phyloP scores from a whole-genome alignment of 1,140 invertebrate genomes.

The Leguminivora glycinivorella region DNA sequence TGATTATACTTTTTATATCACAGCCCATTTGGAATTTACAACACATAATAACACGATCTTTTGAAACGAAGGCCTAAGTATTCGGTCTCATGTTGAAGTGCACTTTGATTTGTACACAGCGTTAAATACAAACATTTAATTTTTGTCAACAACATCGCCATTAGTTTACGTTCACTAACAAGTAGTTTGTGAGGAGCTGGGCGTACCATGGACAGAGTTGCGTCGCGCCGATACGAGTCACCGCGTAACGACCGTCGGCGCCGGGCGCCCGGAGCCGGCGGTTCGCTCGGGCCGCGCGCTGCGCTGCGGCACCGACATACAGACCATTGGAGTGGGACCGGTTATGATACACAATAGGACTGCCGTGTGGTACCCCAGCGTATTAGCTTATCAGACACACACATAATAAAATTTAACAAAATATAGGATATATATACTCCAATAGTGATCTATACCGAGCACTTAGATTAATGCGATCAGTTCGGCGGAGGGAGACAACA shows the following conservation, averaged over 20 bases:
- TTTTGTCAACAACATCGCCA: conserved; percentile 64
- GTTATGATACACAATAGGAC: conserved; percentile 27
- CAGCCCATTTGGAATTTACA: conserved; percentile 85
- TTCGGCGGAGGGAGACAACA: conserved; percentile 70
- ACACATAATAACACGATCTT: conserved; percentile 74
- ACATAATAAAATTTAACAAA: conserved; percentile 77
- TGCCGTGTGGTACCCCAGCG: conserved; percentile 53
- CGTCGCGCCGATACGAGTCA: conserved; percentile 4
- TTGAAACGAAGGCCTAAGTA: conserved; percentile 69
- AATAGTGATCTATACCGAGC: conserved; percentile 69
- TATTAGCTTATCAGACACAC: conserved; percentile 65
- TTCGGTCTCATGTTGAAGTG: conserved; percentile 71
- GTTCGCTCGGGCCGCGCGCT: neutral
- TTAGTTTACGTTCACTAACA: conserved; percentile 54
- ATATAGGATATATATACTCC: conserved; percentile 74
- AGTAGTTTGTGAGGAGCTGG: conserved; percentile 52
- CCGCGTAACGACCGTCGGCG: conserved; percentile 18
- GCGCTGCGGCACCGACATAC: neutral
- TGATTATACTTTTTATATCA: conserved; percentile 83
- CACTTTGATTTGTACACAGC: conserved; percentile 78
- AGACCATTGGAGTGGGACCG: conserved; percentile 31
- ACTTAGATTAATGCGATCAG: conserved; percentile 65
- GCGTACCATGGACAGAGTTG: conserved; percentile 45
- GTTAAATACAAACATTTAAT: conserved; percentile 72
- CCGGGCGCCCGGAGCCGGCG: neutral